phyloP scores from a whole-genome alignment of 2,888 invertebrate genomes.

The Drosophila sordidapex region DNA sequence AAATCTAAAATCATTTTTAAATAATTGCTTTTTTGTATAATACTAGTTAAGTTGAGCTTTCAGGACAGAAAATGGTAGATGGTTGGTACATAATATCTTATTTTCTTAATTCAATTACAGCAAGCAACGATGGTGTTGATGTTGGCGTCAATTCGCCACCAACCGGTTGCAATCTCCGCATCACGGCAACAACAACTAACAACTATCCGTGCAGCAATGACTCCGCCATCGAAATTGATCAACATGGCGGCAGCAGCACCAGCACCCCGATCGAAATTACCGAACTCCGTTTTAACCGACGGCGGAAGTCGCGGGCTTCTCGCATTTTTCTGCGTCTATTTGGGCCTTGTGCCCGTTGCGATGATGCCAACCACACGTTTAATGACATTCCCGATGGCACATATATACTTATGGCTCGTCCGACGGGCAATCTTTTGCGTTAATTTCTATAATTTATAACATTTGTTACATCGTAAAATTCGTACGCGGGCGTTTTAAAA shows the following conservation, averaged over 20 bases:
- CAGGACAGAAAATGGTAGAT: background rate
- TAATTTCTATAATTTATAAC: slow-evolving; percentile 18
- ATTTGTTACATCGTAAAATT: slow-evolving; percentile 14
- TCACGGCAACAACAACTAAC: slow-evolving; percentile 24
- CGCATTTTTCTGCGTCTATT: slow-evolving; percentile 77
- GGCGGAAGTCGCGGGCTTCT: slow-evolving; percentile 58
- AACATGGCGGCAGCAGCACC: slow-evolving; percentile 34
- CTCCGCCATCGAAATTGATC: slow-evolving; percentile 81
- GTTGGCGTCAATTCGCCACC: slow-evolving; percentile 16
- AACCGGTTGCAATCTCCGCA: slow-evolving; percentile 27
- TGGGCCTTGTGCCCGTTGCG: slow-evolving; percentile 78
- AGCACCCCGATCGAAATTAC: slow-evolving; percentile 12
- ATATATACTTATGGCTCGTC: slow-evolving; percentile 71
- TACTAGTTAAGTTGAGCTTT: background rate
- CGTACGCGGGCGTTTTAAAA: slow-evolving; percentile 34
- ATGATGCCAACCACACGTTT: slow-evolving; percentile 58
- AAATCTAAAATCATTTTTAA: background rate
- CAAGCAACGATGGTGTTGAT: background rate
- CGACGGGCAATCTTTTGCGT: slow-evolving; percentile 31
- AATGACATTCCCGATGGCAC: slow-evolving; percentile 62
- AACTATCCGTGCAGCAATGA: slow-evolving; percentile 75
- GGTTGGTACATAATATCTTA: background rate
- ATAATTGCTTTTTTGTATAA: background rate
- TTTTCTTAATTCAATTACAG: slow-evolving; percentile 3
- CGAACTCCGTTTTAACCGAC: slow-evolving; percentile 13